phyloP scores from a whole-genome alignment of 2,113 vertebrate species.

The Pholis gunnellus region DNA sequence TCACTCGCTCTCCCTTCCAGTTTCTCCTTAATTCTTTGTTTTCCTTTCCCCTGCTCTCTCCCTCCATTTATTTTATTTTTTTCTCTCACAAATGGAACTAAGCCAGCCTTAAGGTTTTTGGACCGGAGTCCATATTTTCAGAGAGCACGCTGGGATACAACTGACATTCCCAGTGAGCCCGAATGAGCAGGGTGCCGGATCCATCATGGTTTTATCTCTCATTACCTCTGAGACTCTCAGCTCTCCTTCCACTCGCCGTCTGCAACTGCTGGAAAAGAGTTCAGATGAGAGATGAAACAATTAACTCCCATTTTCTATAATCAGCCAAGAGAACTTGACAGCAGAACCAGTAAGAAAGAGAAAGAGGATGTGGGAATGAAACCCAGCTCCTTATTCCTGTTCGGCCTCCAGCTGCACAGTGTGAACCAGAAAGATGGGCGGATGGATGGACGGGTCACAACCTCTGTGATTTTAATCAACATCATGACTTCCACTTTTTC shows the following conservation, averaged over 20 bases:
- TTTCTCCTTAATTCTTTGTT: slow-evolving; percentile 15
- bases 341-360: slow-evolving; percentile 30
- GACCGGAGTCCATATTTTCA: slow-evolving; percentile 49
- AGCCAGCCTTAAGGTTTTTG: slow-evolving; percentile 64
- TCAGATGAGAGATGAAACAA: slow-evolving; percentile 73
- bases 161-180: slow-evolving; percentile 61
- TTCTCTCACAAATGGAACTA: slow-evolving; percentile 41
- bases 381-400: slow-evolving; percentile 16
- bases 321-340: slow-evolving; percentile 62
- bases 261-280: slow-evolving; percentile 54
- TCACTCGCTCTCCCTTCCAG: neutral
- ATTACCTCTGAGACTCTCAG: slow-evolving; percentile 61
- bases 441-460: neutral
- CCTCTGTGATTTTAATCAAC: neutral
- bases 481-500: neutral
- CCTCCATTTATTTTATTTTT: slow-evolving; percentile 21
- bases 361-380: slow-evolving; percentile 44
- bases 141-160: slow-evolving; percentile 39
- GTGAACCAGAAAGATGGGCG: neutral
- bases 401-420: neutral
- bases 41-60: slow-evolving; percentile 21
- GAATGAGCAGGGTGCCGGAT: slow-evolving; percentile 67
- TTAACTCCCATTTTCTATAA: slow-evolving; percentile 73
- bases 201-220: slow-evolving; percentile 71
- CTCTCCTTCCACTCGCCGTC: slow-evolving; percentile 28